Evolutionary conservation across 2,888 invertebrate species (phyloP).

Genomic region (Boloria euphrosyne): DNA sequence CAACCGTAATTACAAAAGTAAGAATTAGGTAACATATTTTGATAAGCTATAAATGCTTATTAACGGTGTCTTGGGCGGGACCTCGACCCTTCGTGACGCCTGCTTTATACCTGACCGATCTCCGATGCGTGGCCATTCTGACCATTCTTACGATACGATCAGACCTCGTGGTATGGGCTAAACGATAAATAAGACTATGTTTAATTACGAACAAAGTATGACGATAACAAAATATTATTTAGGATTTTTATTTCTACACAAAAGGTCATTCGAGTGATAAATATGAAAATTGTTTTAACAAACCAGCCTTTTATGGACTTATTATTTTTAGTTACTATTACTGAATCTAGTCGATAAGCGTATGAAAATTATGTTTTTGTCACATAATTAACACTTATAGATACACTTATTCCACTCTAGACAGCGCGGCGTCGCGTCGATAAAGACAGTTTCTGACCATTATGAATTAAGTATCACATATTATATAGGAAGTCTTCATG

Average conservation of each 20-base stretch:
- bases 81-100: slow-evolving; percentile 79
- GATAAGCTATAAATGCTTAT: slow-evolving; percentile 78
- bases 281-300: slow-evolving; percentile 1
- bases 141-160: slow-evolving; percentile 61
- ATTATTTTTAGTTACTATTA: background rate
- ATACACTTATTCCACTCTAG: too few relatives aligned
- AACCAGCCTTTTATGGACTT: background rate
- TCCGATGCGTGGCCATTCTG: slow-evolving; percentile 60
- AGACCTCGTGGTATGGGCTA: slow-evolving; percentile 53
- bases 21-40: slow-evolving; percentile 77
- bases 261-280: slow-evolving; percentile 15
- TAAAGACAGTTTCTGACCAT: too few relatives aligned
- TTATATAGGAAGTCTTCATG: too few relatives aligned
- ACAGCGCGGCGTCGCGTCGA: too few relatives aligned
- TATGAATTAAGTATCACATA: too few relatives aligned
- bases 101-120: slow-evolving; percentile 77
- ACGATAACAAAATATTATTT: slow-evolving; percentile 18
- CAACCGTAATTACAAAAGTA: slow-evolving; percentile 23
- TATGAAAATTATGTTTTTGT: too few relatives aligned
- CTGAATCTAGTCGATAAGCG: background rate
- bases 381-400: too few relatives aligned
- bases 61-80: slow-evolving; percentile 65
- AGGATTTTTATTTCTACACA: slow-evolving; percentile 3
- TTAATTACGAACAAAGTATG: slow-evolving; percentile 42
- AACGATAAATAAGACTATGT: slow-evolving; percentile 64